A percentile compares a stretch with the other conserved stretches of the same genome.
phyloP scores from a whole-genome alignment of 2,888 invertebrate genomes.

The Eledone cirrhosa region DNA sequence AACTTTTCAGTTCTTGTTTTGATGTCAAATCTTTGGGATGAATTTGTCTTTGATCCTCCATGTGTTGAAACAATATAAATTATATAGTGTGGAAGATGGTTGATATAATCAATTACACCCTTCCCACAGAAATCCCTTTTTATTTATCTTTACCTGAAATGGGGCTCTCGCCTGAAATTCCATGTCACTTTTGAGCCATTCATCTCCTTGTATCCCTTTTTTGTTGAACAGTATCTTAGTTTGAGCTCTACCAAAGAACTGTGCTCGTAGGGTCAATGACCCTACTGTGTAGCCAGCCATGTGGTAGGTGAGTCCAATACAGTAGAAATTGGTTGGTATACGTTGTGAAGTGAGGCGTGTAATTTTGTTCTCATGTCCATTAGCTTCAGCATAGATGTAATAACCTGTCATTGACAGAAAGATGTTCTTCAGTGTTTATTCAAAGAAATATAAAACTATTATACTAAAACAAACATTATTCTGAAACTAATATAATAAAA shows the following conservation, averaged over 20 bases:
- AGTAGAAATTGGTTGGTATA: slow-evolving; percentile 3
- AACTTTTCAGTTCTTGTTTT: too few species aligned
- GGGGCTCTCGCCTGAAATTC: slow-evolving; percentile 12
- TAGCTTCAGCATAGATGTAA: slow-evolving; percentile 19
- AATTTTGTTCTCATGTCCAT: neutral
- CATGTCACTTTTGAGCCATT: neutral
- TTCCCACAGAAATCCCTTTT: too few species aligned
- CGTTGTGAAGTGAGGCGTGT: neutral
- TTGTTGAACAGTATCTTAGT: neutral
- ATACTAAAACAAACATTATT: too few species aligned
- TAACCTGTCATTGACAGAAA: neutral
- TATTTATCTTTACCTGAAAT: slow-evolving; percentile 16
- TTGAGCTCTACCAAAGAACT: neutral
- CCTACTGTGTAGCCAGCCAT: slow-evolving; percentile 26
- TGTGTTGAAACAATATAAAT: too few species aligned
- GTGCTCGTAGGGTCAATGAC: neutral
- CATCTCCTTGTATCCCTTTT: slow-evolving; percentile 8
- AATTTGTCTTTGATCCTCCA: too few species aligned
- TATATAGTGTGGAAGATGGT: too few species aligned
- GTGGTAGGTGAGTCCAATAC: slow-evolving; percentile 10
- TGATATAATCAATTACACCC: too few species aligned
- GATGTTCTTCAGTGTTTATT: too few species aligned
- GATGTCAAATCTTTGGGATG: too few species aligned
- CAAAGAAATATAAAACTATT: too few species aligned
- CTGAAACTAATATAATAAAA: too few species aligned